Evolutionary conservation across 2,888 invertebrate species (phyloP), one percentile per base, ranked within the genome.

Genomic region (Icerya purchasi): DNA sequence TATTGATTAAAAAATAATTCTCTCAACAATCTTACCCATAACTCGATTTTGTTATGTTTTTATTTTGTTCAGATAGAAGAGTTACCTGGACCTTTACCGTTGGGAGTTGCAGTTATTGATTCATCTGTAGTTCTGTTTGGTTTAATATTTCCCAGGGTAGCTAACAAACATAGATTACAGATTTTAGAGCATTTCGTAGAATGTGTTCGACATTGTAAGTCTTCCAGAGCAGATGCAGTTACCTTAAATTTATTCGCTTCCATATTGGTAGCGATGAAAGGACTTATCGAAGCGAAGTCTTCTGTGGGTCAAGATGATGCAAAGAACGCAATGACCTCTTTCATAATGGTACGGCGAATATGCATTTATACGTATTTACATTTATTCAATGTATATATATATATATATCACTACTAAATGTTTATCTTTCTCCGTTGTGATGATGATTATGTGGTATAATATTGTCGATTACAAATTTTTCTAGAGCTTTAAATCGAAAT

Each of bases 181-280:
- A 93, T 99, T 86, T 74, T 98, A 57, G 91, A 94, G 65, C 97
- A 98, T 70, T 98, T 98, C 70, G 81, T 82, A 22, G 96, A 96
- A 70, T 94, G 93, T 70, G 89, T 96, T 66, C 83, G 84, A 66
- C 88, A 91, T 69, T 89, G 92, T 0, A 94, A 94, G 69, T 90
- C 90, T 14, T 81, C 84, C 0, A 79, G 94, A 14, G 93, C 93
- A 68, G 94, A 96, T 71, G 94, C 94, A 1, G 86, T 86, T 20
- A 94, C 96, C 72, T 86, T 94, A 75, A 98, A 98, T 71, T 87
- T 97, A 58, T 91, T 94, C 70, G 91, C 94, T 0, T 93, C 96
- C 0, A 74, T 97, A 23, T 73, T 97, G 56, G 81, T 89, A 65
- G 93, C 94, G 0, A 73, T 97, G 66, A 84, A 91, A 69, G 85